Conservation (phyloP, 2,113 vertebrate genomes). For the Leptobrachium ailaonicum region DNA sequence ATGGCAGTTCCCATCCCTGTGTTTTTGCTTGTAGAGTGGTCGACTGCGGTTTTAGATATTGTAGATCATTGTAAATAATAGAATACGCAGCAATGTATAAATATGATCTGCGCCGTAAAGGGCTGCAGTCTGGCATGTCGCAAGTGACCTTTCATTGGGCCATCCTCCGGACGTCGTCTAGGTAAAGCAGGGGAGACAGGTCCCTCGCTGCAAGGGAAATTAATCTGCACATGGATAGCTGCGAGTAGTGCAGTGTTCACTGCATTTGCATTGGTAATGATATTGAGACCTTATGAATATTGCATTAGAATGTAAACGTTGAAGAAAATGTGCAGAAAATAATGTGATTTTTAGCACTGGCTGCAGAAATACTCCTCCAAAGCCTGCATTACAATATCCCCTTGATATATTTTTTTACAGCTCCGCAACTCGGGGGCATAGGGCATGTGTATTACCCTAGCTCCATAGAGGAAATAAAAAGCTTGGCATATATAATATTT, state of each 20-base stretch:
- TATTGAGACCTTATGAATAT: constrained; percentile 37
- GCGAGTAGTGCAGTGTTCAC: constrained; percentile 8
- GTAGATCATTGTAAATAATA: too few species aligned
- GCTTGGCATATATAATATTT: not conserved
- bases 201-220: constrained; percentile 38
- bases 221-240: constrained; percentile 33
- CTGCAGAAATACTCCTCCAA: not conserved
- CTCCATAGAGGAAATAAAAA: not conserved
- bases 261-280: constrained; percentile 44
- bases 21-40: too few species aligned
- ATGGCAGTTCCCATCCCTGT: too few species aligned
- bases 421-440: not conserved
- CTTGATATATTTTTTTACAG: constrained; percentile 26
- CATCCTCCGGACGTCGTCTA: constrained; percentile 32
- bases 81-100: not conserved
- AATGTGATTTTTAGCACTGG: constrained; percentile 1
- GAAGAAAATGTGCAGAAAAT: constrained; percentile 34
- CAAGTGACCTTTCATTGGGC: constrained; percentile 32
- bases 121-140: constrained; percentile 1
- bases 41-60: too few species aligned
- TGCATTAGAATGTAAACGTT: constrained; percentile 36
- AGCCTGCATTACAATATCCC: constrained; percentile 20
- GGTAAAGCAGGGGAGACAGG: constrained; percentile 26
- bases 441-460: not conserved
- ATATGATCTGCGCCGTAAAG: not conserved